Evolutionary conservation across 2,113 vertebrate species (phyloP).

Genomic region (Alosa alosa): DNA sequence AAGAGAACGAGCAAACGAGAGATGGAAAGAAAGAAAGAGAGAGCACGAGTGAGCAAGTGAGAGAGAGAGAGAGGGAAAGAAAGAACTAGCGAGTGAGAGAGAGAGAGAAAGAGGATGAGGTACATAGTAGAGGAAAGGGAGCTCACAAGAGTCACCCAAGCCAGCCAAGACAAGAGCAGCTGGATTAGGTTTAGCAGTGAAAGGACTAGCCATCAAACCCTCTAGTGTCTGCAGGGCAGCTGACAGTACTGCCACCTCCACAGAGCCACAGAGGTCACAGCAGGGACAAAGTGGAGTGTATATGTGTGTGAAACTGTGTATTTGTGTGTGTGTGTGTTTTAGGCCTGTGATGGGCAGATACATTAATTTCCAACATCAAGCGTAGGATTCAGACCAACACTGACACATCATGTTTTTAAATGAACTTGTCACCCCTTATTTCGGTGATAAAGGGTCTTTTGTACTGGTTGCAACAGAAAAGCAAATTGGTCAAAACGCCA

Average conservation of each 20-base stretch:
- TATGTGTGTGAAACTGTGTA: neutral
- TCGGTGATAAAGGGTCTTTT: conserved; percentile 64
- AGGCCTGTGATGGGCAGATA: conserved; percentile 69
- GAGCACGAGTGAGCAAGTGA: neutral
- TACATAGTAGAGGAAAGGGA: neutral
- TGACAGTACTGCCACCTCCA: neutral
- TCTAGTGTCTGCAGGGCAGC: neutral
- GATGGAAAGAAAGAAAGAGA: no score
- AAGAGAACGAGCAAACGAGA: neutral
- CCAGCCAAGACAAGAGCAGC: neutral
- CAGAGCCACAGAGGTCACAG: conserved; percentile 55
- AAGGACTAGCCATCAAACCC: neutral
- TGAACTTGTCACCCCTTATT: conserved; percentile 88
- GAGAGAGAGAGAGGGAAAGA: neutral
- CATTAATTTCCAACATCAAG: conserved; percentile 80
- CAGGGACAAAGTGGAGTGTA: conserved; percentile 54
- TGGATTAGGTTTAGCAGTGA: neutral
- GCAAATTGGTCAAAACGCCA: conserved; percentile 17
- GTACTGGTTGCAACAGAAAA: conserved; percentile 43
- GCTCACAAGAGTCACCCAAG: neutral
- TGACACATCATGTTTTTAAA: conserved; percentile 78
- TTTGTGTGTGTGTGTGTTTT: conserved; percentile 59
- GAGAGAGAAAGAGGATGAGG: neutral
- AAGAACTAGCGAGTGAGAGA: neutral
- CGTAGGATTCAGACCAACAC: conserved; percentile 84